Base-by-base conservation (phyloP, 2,797 vertebrate species). In the Pangasius djambal region DNA sequence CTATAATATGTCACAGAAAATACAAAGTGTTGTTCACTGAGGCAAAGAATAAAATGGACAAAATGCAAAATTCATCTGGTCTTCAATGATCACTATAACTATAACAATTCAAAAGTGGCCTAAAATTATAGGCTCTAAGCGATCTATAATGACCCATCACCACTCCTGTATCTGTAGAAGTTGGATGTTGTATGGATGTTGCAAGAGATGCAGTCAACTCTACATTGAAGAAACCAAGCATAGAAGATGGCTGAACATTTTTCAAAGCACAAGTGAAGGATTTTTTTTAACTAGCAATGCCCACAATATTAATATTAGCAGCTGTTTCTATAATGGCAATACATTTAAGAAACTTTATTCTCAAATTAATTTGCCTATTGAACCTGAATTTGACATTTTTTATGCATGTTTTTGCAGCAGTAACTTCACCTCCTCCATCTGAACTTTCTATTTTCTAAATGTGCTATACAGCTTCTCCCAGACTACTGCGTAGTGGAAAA, bases 401-500 rank as follows among this genome's bases (percentile, higher is more conserved):
- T 69, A n/a, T 69, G 63, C 65, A 28, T 52, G n/a, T 57, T 12
- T 69, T 18, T 86, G 40, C 28, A 70, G 63, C 48, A 78, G 59
- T 44, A 77, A 75, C 52, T 84, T 61, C 75, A 50, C 82, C 82
- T 89, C 88, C 86, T 55, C 65, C 48, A 85, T 85, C 81, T 91
- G 89, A 74, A 40, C 85, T 84, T 86, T 86, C 70, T 77, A 6
- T 48, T 81, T 67, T 86, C 69, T 16, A 88, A 85, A 77, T 83
- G 77, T 65, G 52, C 87, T 88, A 34, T 86, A 78, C 72, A 85
- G 87, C 52, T 88, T 92, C 84, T 88, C 88, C 44, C 85, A 87
- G 82, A 75, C 61, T 75, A 77, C 63, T 59, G 86, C 70, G 77
- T 90, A 59, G 77, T 88, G 88, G 91, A 92, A 92, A 92, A 89